Base-by-base conservation (phyloP, 2,888 invertebrate species). In the Dexiosoma caninum region DNA sequence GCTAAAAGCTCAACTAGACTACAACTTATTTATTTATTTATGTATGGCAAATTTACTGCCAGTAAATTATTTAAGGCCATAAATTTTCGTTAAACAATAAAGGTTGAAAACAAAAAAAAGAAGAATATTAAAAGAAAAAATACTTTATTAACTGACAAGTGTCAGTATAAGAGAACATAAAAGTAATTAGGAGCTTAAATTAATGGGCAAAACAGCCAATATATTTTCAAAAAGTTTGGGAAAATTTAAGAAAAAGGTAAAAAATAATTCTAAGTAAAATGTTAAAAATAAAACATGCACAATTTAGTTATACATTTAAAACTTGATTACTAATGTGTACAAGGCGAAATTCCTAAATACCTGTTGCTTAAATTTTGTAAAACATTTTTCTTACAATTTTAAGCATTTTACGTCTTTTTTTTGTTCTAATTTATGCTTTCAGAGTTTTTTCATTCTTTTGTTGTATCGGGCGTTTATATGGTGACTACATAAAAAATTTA, bases 11-110 rank as follows among this genome's bases (percentile, higher is more conserved):
- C n/a, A 57, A 60, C 27, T 80, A 66, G 70, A 85, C 84, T 82
- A 79, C 81, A 84, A 80, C 55, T 83, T 85, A 83, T 37, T 78
- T 78, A 67, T 23, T 75, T 79, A 69, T 72, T 78, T 81, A 82
- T 75, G 64, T 49, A 70, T 60, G 51, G 64, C 72, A 69, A 66
- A 53, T 35, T 46, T 37, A 37, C 21, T 30, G 9, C 21, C 57
- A 64, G 23, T 42, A 44, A 59, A 74, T 46, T 30, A 59, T 44
- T 10, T 46, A 46, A 44, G 14, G 42, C 62, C 53, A 81, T 81
- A 77, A 76, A 77, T 81, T 69, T 76, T 49, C 67, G 72, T 72
- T 77, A 55, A 76, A 27, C 49, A 27, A 14, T 37, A 3, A 32
- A 81, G 66, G 53, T 66, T 57, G 37, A 4, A 44, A 75, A 53